phyloP scores from a whole-genome alignment of 2,888 invertebrate genomes.

The Ellobium chinense region DNA sequence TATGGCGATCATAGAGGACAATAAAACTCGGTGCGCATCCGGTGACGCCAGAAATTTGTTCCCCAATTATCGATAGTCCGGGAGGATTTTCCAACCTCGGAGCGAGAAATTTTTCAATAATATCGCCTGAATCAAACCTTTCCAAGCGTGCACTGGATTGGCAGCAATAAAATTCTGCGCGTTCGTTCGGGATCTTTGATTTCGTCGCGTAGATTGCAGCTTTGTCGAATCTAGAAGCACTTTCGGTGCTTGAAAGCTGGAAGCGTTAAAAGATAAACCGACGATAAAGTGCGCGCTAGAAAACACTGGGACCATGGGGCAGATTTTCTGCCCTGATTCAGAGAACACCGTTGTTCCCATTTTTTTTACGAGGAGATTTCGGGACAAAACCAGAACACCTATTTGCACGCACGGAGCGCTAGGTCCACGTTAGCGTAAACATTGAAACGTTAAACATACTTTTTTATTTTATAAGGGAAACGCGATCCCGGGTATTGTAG shows the following conservation, averaged over 20 bases:
- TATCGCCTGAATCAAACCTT: conserved; percentile 21
- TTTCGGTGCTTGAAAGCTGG: conserved; percentile 2
- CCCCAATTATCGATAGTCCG: conserved; percentile 38
- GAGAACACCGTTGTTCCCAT: neutral
- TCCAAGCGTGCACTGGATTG: conserved; percentile 6
- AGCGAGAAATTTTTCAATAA: conserved; percentile 22
- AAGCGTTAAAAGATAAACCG: neutral
- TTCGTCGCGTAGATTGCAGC: conserved; percentile 11
- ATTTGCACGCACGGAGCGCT: no score
- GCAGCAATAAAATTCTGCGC: conserved; percentile 31
- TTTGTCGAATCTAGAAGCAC: conserved; percentile 20
- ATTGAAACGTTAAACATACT: no score
- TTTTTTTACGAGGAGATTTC: no score
- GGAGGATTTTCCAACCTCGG: neutral
- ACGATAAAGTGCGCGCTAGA: neutral
- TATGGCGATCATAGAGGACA: conserved; percentile 24
- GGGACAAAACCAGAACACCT: no score
- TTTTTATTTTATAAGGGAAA: no score
- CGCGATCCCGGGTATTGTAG: no score
- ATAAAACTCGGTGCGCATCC: conserved; percentile 29
- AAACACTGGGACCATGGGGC: neutral
- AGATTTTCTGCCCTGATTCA: conserved; percentile 3
- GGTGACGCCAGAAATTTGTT: conserved; percentile 34
- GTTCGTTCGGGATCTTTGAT: conserved; percentile 18
- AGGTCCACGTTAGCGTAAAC: no score